A percentile compares a stretch with the other conserved stretches of the same genome.
phyloP scores from a whole-genome alignment of 2,797 vertebrate genomes.

The Urophycis tenuis region DNA sequence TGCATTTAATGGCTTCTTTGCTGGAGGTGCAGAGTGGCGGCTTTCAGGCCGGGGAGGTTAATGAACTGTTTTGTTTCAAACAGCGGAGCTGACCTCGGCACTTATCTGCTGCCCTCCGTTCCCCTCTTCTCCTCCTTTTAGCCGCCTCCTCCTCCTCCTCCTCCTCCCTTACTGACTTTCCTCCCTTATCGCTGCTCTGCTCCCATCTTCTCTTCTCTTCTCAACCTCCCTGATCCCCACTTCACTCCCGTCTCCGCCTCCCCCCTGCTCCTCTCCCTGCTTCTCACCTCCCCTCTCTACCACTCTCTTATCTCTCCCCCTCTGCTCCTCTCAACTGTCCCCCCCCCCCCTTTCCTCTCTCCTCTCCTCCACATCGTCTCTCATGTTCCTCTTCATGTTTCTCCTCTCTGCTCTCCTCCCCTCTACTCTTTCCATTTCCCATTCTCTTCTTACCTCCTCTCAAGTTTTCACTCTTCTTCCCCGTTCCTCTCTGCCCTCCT shows the following conservation, averaged over 20 bases:
- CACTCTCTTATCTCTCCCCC: neutral
- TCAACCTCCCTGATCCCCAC: neutral
- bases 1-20: neutral
- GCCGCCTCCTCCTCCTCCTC: neutral
- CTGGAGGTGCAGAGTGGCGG: neutral
- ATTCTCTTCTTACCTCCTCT: neutral
- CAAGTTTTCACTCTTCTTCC: neutral
- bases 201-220: neutral
- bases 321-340: neutral
- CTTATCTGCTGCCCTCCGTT: neutral
- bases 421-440: neutral
- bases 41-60: neutral
- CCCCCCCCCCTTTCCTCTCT: neutral
- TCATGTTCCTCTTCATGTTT: too few species aligned
- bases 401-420: neutral
- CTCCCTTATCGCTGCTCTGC: neutral
- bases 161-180: neutral
- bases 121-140: neutral
- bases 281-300: neutral
- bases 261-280: neutral
- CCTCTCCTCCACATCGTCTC: neutral
- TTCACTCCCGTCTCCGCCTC: neutral
- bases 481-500: too few species aligned
- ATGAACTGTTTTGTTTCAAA: slow-evolving; percentile 1
- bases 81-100: neutral